phyloP scores from a whole-genome alignment of 2,113 vertebrate genomes.

The Xiphorhynchus elegans region DNA sequence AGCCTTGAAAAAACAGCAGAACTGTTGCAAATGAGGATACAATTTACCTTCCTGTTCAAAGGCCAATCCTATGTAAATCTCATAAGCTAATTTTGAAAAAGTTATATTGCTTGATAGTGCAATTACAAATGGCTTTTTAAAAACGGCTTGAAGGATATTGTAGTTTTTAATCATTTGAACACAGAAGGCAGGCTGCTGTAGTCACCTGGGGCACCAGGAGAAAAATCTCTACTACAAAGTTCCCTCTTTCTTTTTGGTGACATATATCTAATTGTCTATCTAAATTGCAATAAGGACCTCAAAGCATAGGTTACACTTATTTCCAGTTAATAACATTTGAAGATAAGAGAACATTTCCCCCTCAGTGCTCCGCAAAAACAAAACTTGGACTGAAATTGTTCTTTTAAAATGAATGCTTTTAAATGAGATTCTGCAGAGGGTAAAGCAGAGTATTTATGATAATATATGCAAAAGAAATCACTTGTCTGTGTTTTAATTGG shows the following conservation, averaged over 20 bases:
- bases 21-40: neutral
- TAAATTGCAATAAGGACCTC: constrained; percentile 62
- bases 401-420: neutral
- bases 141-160: constrained; percentile 45
- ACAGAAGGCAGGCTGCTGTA: constrained; percentile 24
- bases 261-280: constrained; percentile 55
- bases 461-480: constrained; percentile 31
- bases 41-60: constrained; percentile 12
- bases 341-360: constrained; percentile 9
- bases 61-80: constrained; percentile 6
- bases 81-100: constrained; percentile 29
- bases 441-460: neutral
- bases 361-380: neutral
- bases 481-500: constrained; percentile 6
- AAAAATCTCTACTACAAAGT: constrained; percentile 36
- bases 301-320: constrained; percentile 21
- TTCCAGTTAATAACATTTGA: constrained; percentile 47
- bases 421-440: constrained; percentile 19
- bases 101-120: constrained; percentile 12
- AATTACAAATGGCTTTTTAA: constrained; percentile 56
- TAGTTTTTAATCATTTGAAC: constrained; percentile 56
- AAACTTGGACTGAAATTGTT: neutral
- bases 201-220: constrained; percentile 12
- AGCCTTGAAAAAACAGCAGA: neutral
- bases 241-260: constrained; percentile 23